A percentile compares a stretch with the other conserved stretches of the same genome.
These are phyloP conservation scores for Trachelus iudaicus DNA, from an alignment of 2,888 invertebrate species.

Conservation along the genomic window DNA sequence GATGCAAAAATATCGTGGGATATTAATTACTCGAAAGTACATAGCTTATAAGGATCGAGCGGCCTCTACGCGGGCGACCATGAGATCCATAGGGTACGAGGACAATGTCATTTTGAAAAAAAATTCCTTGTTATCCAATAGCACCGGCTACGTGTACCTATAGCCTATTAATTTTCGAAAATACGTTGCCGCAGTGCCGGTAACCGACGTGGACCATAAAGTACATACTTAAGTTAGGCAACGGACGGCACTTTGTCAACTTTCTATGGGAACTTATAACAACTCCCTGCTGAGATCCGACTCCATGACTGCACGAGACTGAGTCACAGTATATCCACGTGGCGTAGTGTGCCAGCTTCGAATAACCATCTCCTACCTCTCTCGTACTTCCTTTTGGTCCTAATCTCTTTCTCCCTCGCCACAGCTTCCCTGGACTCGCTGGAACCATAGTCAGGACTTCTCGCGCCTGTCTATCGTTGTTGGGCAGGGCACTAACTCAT, in stretches of 20 bases:
- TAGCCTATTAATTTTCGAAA: constrained; percentile 23
- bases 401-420: constrained; percentile 14
- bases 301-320: constrained; percentile 19
- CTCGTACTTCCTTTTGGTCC: constrained; percentile 15
- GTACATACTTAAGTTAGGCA: constrained; percentile 25
- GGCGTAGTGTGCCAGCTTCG: constrained; percentile 13
- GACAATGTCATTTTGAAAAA: constrained; percentile 1
- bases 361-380: constrained; percentile 16
- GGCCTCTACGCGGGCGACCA: background rate
- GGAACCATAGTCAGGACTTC: constrained; percentile 10
- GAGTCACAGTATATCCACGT: constrained; percentile 11
- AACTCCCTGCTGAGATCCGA: constrained; percentile 24
- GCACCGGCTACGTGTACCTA: constrained; percentile 10
- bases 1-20: background rate
- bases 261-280: constrained; percentile 26
- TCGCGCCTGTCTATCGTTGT: constrained; percentile 22
- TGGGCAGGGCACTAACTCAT: constrained; percentile 25
- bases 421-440: constrained; percentile 6
- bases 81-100: background rate
- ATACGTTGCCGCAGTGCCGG: constrained; percentile 21
- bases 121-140: constrained; percentile 20
- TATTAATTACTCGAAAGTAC: background rate
- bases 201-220: constrained; percentile 22
- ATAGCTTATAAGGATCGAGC: background rate
- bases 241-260: constrained; percentile 25